These are phyloP conservation scores for Peromyscus melanophrys DNA, from an alignment of 2,797 vertebrate genomes.

Conservation along the genomic window DNA sequence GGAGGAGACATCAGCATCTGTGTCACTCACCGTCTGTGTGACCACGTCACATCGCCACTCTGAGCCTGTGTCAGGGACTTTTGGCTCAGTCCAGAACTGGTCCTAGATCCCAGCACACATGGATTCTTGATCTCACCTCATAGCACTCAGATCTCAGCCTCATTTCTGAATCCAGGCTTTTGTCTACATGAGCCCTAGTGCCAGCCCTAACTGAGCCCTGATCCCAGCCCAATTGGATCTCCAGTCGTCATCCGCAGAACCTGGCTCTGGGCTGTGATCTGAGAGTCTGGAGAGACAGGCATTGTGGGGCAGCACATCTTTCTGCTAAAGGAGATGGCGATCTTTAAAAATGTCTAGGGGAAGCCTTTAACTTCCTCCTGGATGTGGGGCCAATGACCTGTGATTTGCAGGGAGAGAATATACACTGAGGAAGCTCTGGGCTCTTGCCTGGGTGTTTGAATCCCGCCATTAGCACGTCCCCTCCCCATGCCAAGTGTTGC, in stretches of 20 bases:
- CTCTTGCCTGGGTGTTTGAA: neutral
- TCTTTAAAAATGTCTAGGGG: neutral
- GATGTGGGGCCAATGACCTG: rapidly evolving
- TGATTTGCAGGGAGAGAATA: rapidly evolving
- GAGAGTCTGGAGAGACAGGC: neutral
- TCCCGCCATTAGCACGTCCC: rapidly evolving
- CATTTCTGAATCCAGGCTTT: neutral
- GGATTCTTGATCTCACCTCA: neutral
- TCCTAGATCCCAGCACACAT: neutral
- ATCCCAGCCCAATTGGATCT: neutral
- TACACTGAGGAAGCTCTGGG: neutral
- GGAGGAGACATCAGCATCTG: neutral
- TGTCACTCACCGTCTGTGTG: neutral
- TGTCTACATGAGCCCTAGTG: neutral
- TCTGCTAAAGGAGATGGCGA: neutral
- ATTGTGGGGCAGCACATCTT: rapidly evolving
- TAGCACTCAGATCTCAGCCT: neutral
- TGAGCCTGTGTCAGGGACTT: neutral
- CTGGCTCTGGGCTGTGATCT: neutral
- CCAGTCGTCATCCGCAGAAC: too few relatives aligned
- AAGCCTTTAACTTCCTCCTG: rapidly evolving
- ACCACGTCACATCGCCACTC: neutral
- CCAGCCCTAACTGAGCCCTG: neutral
- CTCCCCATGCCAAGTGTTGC: neutral
- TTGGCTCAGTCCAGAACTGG: neutral